Percentiles rank a stretch among this genome's conserved stretches.
These are phyloP conservation scores for Drosophila paranaensis DNA, from an alignment of 2,888 invertebrate species.

Conservation along the genomic window DNA sequence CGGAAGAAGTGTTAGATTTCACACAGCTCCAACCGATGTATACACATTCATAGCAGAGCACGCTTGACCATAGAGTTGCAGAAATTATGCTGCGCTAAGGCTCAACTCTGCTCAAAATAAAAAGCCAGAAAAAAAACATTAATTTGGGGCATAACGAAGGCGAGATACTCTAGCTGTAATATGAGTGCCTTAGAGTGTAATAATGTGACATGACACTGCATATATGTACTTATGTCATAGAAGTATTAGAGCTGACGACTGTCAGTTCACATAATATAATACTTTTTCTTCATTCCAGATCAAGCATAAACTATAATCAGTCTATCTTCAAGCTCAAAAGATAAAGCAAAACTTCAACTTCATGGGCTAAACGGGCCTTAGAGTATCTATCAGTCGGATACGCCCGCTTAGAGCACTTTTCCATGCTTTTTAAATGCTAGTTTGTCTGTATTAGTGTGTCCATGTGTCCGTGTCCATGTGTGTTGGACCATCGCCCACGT, in stretches of 20 bases:
- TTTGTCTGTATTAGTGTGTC: background rate
- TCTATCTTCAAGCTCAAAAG: background rate
- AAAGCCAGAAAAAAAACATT: background rate
- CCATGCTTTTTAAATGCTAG: constrained; percentile 7
- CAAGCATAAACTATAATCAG: background rate
- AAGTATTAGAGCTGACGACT: too few relatives aligned
- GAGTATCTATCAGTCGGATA: background rate
- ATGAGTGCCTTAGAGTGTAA: too few relatives aligned
- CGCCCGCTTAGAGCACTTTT: background rate
- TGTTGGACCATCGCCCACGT: constrained; percentile 32
- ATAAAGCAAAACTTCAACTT: background rate
- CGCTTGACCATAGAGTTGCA: constrained; percentile 14
- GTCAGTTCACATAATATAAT: too few relatives aligned
- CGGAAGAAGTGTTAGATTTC: constrained; percentile 57
- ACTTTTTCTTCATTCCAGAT: too few relatives aligned
- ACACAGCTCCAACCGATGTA: constrained; percentile 21
- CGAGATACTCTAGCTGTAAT: background rate
- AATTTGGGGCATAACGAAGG: background rate
- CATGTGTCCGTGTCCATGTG: background rate
- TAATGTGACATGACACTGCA: too few relatives aligned
- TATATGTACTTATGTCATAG: too few relatives aligned
- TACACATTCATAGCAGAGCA: constrained; percentile 10
- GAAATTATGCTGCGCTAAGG: constrained; percentile 57
- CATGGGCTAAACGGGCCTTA: background rate
- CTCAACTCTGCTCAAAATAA: constrained; percentile 3